phyloP scores from a whole-genome alignment of 2,113 vertebrate genomes.

The Uria lomvia region DNA sequence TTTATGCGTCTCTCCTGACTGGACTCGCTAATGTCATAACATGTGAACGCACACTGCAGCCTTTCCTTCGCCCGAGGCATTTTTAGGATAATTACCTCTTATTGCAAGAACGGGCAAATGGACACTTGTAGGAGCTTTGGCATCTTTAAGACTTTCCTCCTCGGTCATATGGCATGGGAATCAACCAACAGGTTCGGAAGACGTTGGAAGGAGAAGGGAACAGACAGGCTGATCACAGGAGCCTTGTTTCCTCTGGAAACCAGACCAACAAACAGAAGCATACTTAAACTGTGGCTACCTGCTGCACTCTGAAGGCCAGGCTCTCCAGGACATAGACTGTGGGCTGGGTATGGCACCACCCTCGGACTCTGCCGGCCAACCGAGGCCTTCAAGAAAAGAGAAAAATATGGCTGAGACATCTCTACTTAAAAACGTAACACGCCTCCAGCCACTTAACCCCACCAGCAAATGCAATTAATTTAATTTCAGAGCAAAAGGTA shows the following conservation, averaged over 20 bases:
- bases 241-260: not conserved
- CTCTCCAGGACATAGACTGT: slow-evolving; percentile 66
- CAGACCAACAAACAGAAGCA: not conserved
- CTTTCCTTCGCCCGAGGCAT: not conserved
- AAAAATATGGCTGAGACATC: not conserved
- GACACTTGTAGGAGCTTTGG: not conserved
- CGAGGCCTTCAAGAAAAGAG: slow-evolving; percentile 65
- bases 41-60: not conserved
- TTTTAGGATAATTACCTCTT: not conserved
- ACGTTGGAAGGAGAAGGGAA: not conserved
- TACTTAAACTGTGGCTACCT: slow-evolving; percentile 51
- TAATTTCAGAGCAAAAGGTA: not conserved
- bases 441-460: not conserved
- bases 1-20: not conserved
- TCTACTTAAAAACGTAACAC: not conserved
- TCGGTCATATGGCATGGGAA: not conserved
- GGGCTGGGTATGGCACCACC: slow-evolving; percentile 61
- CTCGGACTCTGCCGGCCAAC: slow-evolving; percentile 72
- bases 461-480: not conserved
- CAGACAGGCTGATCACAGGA: not conserved
- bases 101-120: not conserved
- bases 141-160: not conserved
- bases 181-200: not conserved
- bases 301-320: slow-evolving; percentile 66
- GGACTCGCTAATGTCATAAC: not conserved